These are phyloP conservation scores for Drosophila mojavensis DNA, from an alignment of 1,140 invertebrate genomes.

Conservation along the genomic window DNA sequence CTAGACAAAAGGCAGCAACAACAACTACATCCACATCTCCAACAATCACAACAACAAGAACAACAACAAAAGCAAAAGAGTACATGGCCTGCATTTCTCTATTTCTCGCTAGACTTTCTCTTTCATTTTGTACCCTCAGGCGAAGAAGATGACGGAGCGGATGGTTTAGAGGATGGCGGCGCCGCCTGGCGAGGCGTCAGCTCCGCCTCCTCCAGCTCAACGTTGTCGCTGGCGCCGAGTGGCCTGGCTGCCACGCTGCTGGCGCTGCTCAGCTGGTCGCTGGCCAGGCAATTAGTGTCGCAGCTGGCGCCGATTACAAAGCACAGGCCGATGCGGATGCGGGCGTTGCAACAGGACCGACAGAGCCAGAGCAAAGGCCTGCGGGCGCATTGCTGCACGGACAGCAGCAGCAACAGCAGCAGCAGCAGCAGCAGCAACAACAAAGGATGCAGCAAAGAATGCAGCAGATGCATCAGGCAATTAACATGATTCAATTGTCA, in stretches of 20 bases:
- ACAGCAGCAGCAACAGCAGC: slow-evolving; percentile 29
- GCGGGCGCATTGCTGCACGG: slow-evolving; percentile 47
- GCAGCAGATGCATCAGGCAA: slow-evolving; percentile 71
- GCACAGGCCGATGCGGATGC: slow-evolving; percentile 33
- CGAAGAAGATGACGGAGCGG: slow-evolving; percentile 72
- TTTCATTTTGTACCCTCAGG: slow-evolving; percentile 79
- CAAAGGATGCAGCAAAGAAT: slow-evolving; percentile 48
- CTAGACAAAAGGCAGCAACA: slow-evolving; percentile 16
- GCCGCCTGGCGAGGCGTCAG: slow-evolving; percentile 68
- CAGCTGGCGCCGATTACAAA: slow-evolving; percentile 53
- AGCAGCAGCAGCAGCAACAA: slow-evolving; percentile 29
- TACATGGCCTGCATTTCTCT: slow-evolving; percentile 72
- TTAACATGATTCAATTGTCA: slow-evolving; percentile 81
- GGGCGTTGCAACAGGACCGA: slow-evolving; percentile 22
- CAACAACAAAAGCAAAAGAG: slow-evolving; percentile 49
- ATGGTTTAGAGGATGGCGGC: slow-evolving; percentile 67
- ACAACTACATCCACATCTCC: slow-evolving; percentile 13
- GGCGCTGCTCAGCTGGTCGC: slow-evolving; percentile 67
- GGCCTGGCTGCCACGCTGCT: slow-evolving; percentile 48
- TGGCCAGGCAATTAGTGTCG: slow-evolving; percentile 72
- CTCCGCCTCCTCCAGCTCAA: slow-evolving; percentile 7
- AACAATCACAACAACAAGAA: slow-evolving; percentile 42
- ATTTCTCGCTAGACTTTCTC: slow-evolving; percentile 78
- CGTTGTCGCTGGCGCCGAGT: slow-evolving; percentile 17
- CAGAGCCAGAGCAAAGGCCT: slow-evolving; percentile 41